Evolutionary conservation across 2,888 invertebrate species (phyloP).

Genomic region (Ochlodes sylvanus): DNA sequence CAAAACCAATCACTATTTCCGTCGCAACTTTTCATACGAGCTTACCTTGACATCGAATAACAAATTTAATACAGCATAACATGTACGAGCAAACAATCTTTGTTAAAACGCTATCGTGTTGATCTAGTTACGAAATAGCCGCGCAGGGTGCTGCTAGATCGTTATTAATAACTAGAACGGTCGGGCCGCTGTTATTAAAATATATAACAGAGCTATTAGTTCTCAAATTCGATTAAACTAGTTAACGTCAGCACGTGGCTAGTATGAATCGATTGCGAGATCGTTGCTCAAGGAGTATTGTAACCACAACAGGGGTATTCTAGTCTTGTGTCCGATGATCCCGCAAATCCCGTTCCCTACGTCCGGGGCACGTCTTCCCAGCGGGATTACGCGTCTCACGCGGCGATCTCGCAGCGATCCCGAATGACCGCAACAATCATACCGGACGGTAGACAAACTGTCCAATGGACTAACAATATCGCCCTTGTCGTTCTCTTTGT

Average conservation of each 20-base stretch:
- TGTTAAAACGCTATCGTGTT: conserved; percentile 42
- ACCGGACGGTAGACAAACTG: conserved; percentile 49
- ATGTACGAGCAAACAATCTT: conserved; percentile 43
- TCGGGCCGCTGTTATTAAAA: conserved; percentile 41
- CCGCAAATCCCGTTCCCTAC: conserved; percentile 69
- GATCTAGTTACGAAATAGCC: conserved; percentile 42
- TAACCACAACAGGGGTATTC: conserved; percentile 64
- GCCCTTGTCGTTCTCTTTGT: conserved; percentile 37
- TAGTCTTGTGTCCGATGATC: conserved; percentile 69
- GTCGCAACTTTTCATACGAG: conserved; percentile 54
- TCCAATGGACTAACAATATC: conserved; percentile 34
- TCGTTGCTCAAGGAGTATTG: conserved; percentile 52
- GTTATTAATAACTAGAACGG: conserved; percentile 43
- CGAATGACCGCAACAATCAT: conserved; percentile 64
- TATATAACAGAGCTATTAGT: conserved; percentile 38
- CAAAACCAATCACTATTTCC: conserved; percentile 61
- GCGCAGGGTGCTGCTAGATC: conserved; percentile 32
- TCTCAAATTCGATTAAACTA: conserved; percentile 41
- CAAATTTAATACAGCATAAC: conserved; percentile 42
- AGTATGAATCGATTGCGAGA: conserved; percentile 35
- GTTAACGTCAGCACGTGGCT: conserved; percentile 27
- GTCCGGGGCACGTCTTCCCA: conserved; percentile 70
- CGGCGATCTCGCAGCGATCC: conserved; percentile 59
- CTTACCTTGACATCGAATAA: conserved; percentile 42
- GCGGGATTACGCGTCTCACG: conserved; percentile 65